phyloP scores from a whole-genome alignment of 2,797 vertebrate species.

The Hylomyscus alleni region DNA sequence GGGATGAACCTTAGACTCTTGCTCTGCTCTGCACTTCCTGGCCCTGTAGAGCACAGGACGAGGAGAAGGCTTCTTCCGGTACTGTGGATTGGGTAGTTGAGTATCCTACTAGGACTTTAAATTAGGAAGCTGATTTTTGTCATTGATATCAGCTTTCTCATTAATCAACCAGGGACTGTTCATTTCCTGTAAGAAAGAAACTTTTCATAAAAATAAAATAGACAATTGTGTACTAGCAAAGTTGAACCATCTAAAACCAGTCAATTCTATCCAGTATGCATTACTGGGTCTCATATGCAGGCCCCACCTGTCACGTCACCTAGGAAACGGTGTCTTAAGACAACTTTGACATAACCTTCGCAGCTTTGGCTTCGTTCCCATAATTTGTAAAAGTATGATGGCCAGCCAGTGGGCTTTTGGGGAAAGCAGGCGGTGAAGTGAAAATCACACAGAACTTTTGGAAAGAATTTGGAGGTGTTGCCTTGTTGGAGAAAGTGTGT shows the following conservation, averaged over 20 bases:
- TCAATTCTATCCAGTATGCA: neutral
- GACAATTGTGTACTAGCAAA: neutral
- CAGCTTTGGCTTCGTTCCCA: neutral
- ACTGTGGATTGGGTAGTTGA: neutral
- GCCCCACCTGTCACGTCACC: neutral
- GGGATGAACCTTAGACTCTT: neutral
- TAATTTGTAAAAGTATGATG: conserved; percentile 10
- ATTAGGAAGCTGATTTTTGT: conserved; percentile 32
- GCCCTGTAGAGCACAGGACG: neutral
- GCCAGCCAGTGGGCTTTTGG: neutral
- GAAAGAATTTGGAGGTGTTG: neutral
- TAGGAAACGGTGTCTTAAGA: conserved; percentile 14
- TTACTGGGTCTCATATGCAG: neutral
- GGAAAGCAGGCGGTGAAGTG: conserved; percentile 10
- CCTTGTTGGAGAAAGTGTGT: neutral
- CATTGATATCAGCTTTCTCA: neutral
- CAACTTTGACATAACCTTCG: conserved; percentile 7
- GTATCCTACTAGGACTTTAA: conserved; percentile 7
- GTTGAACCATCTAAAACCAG: conserved; percentile 2
- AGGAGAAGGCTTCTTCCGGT: neutral
- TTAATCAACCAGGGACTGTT: neutral
- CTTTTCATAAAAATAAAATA: conserved; percentile 35
- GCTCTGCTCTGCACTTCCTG: neutral
- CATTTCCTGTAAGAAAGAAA: conserved; percentile 6
- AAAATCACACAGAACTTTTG: conserved; percentile 1